A percentile compares a stretch with the other conserved stretches of the same genome.
Conservation (phyloP, 2,113 vertebrate genomes). For the Paracanthobrama guichenoti region DNA sequence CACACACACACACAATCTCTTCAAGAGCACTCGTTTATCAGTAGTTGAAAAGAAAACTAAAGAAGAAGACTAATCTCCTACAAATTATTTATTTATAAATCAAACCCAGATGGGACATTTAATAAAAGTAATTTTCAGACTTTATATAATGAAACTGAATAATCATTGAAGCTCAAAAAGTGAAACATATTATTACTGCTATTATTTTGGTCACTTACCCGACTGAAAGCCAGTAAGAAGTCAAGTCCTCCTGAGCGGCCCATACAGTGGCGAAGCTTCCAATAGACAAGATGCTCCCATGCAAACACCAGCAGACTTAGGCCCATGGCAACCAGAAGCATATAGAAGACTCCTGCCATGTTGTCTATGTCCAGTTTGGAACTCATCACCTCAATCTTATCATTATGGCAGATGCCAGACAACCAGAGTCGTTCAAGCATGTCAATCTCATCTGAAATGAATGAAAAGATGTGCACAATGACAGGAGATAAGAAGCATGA, state of each 20-base stretch:
- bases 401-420: conserved; percentile 80
- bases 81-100: conserved; percentile 22
- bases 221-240: conserved; percentile 86
- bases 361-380: conserved; percentile 92
- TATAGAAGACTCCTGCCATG: conserved; percentile 91
- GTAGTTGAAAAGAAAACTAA: too few species aligned
- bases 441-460: conserved; percentile 75
- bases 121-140: conserved; percentile 25
- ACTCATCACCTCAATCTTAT: conserved; percentile 88
- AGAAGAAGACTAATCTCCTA: not conserved
- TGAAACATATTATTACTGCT: conserved; percentile 9
- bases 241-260: conserved; percentile 81
- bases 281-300: conserved; percentile 89
- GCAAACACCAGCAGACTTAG: conserved; percentile 87
- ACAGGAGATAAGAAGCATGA: conserved; percentile 38
- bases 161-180: not conserved
- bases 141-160: not conserved
- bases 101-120: conserved; percentile 6
- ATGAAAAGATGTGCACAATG: conserved; percentile 32
- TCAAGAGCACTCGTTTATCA: not conserved
- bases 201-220: conserved; percentile 69
- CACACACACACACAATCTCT: too few species aligned
- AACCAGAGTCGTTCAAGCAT: conserved; percentile 79
- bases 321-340: conserved; percentile 90
- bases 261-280: conserved; percentile 84